Evolutionary conservation across 2,888 invertebrate species (phyloP), one percentile per base, ranked within the genome.

Genomic region (Lasioglossum morio): DNA sequence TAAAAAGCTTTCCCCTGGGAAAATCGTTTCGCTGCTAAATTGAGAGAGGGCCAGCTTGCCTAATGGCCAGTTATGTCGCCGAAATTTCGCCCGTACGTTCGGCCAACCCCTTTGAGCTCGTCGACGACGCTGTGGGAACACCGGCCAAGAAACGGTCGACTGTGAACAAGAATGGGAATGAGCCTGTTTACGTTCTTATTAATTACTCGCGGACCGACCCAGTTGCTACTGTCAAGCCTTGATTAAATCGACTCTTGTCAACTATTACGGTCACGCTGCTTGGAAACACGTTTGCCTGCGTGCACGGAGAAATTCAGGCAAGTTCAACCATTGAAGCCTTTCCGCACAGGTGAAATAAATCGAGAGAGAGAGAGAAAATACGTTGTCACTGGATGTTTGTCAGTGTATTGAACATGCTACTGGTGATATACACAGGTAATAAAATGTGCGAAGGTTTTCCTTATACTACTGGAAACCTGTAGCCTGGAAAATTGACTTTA

Each of bases 181-280:
- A 70, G 73, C 48, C 46, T 19, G 63, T 77, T 63, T 84, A 84
- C 79, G 84, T 83, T 85, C 82, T 89, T 85, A 80, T 90, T 88
- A 90, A 90, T 89, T 89, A 88, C 77, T 77, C 72, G 86, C 69
- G 57, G 66, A 14, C 69, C 77, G 72, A 75, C 69, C 30, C 72
- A 60, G 43, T 78, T 78, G 75, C 81, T 76, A 37, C 75, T 72
- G 57, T 70, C 74, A 81, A 75, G 77, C 81, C 76, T 82, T 77
- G 87, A 88, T 90, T 90, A 90, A 90, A 88, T 88, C 80, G 80
- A 70, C 81, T 81, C 79, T 85, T 79, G 82, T 70, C 75, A 82
- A 84, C 81, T 76, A 66, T 60, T 72, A 46, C 60, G 57, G 14
- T 72, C 77, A 53, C 63, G 79, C 70, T 63, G 77, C 77, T 57